Base-by-base conservation (phyloP, 2,113 vertebrate species). In the Pedetes capensis region DNA sequence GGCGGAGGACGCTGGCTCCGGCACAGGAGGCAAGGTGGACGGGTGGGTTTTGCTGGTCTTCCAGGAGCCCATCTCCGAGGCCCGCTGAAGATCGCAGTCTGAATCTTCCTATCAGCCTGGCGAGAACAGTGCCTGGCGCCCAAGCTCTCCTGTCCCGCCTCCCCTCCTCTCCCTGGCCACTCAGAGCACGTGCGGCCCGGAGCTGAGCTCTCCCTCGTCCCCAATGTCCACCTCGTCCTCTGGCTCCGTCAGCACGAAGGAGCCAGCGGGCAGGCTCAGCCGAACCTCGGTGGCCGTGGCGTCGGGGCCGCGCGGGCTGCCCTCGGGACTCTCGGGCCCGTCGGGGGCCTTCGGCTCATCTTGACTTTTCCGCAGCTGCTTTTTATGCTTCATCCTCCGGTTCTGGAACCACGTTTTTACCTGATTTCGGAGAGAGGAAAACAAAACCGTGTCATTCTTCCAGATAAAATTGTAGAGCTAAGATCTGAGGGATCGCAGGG, bases 371-470 rank as follows among this genome's bases (percentile, higher is more conserved):
- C 99, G 92, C 97, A 99, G 98, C 97, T 99, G 99, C 89, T 99
- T 99, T 98, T 99, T 99, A 96, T 99, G 99, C 97, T 99, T 99
- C 99, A 99, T 99, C 89, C 99, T 98, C 66, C 99, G 98, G 97
- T 99, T 99, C 98, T 99, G 99, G 86, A 99, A 99, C 99, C 99
- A 99, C 44, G 99, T 99, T 95, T 99, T 99, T 44, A 99, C 99
- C 99, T 99, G 83, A 32, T 95, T 76, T 25, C 57, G 5, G 97
- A 0, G 39, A 22, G 44, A 11, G 6, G 37, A 20, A 85, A 86
- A 76, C 10, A 82, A 69, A 87, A 80, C 16, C 6, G 9, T 22
- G 27, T 97, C 57, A 72, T 64, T 87, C 49, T 61, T 85, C 57
- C 78, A 66, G n/a, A 75, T 3, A 37, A 8, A 6, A 16, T 61